phyloP scores from a whole-genome alignment of 2,888 invertebrate genomes.

The Drosophila neoperkinsi region DNA sequence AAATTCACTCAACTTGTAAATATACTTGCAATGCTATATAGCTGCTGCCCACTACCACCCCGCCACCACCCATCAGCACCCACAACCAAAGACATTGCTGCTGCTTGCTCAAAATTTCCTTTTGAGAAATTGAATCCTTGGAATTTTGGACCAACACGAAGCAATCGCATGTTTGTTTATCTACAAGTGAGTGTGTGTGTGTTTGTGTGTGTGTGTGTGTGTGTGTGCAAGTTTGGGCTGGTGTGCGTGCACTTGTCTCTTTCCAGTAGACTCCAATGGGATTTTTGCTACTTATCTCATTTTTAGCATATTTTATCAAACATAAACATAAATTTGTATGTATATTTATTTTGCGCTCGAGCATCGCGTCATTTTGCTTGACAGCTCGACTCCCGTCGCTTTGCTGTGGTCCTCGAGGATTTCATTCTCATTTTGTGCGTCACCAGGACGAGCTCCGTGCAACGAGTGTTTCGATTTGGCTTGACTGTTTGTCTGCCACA shows the following conservation, averaged over 20 bases:
- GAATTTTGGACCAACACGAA: conserved; percentile 64
- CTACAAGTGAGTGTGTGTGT: conserved; percentile 36
- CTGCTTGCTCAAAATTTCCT: conserved; percentile 67
- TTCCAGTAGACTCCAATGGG: conserved; percentile 66
- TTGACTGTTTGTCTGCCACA: conserved; percentile 24
- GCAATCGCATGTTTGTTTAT: conserved; percentile 58
- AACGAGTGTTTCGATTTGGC: conserved; percentile 33
- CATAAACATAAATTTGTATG: conserved; percentile 49
- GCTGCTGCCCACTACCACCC: conserved; percentile 31
- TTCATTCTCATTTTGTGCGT: conserved; percentile 62
- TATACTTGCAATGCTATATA: conserved; percentile 55
- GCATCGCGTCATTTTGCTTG: conserved; percentile 20
- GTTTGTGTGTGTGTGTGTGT: conserved; percentile 8
- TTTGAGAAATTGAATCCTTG: conserved; percentile 81
- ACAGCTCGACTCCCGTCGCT: conserved; percentile 11
- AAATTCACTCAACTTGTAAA: conserved; percentile 68
- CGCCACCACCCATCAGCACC: no score
- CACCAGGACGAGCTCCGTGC: conserved; percentile 37
- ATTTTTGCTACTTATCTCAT: conserved; percentile 78
- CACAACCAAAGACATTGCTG: neutral
- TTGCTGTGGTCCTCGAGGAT: conserved; percentile 56
- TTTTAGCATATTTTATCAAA: conserved; percentile 82
- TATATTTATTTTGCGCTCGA: conserved; percentile 43
- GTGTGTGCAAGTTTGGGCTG: conserved; percentile 5
- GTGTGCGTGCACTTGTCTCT: conserved; percentile 29